Evolutionary conservation across 1,140 invertebrate genomes (phyloP), one percentile per base, ranked within the genome.

Genomic region (Zophobas morio): DNA sequence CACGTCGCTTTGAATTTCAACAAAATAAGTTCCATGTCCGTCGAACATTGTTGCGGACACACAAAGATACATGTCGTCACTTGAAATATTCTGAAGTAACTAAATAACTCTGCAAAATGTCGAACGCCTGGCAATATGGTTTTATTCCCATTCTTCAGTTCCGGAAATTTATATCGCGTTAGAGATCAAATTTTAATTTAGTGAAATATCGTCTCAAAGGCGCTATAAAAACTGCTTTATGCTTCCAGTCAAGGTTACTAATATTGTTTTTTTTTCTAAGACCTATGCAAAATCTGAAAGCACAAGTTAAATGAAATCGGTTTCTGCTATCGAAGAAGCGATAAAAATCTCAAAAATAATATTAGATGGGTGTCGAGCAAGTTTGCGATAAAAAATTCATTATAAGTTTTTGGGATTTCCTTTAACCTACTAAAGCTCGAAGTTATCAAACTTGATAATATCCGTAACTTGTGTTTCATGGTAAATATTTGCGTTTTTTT

Each of bases 401-500:
- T 66, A 66, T 32, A 66, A 66, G 33, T 66, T 66, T 66, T 66
- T 66, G 36, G 36, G 60, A 66, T 66, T 66, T 8, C 40, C 60
- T 66, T 63, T 42, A 47, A 42, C 60, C 37, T 20, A 66, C 60
- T 66, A 66, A 66, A 66, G 40, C 20, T 66, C 42, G 60, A 66
- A 20, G 60, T 66, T 66, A 66, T n/a, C n/a, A 66, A 66, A 66
- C 39, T 66, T 42, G 20, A 66, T 36, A 60, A 66, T 66, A 66
- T 40, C 42, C 37, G 36, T 20, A 20, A 20, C 20, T 20, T 20
- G 20, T 20, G 20, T 20, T 20, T 20, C 20, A 20, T 20, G 20
- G 20, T 20, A 20, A 20, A 20, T 20, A 20, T 20, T 20, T 20
- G 20, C 20, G 20, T 20, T 20, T 20, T 20, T 20, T 20, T 20